Evolutionary conservation across 2,113 vertebrate genomes (phyloP).

Genomic region (Bambusicola thoracicus): DNA sequence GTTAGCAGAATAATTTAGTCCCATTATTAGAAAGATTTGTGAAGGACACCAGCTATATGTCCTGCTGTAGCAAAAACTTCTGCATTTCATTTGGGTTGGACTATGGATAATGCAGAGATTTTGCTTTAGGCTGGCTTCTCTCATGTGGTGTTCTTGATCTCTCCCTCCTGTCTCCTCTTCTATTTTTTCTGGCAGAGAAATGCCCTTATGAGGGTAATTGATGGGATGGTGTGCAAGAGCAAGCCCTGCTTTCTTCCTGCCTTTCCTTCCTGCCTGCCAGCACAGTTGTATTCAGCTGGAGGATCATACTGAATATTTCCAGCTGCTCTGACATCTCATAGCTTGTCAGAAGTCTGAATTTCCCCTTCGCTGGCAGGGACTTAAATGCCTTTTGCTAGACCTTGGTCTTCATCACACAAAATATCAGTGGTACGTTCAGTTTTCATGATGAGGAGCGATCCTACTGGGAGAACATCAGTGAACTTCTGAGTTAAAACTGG

Average conservation of each 20-base stretch:
- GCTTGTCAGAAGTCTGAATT: constrained; percentile 45
- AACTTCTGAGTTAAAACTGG: constrained; percentile 61
- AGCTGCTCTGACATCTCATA: constrained; percentile 38
- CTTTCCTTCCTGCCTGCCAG: constrained; percentile 36
- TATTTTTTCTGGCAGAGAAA: constrained; percentile 38
- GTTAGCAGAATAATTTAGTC: background rate
- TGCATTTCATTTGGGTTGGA: constrained; percentile 27
- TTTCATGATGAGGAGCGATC: constrained; percentile 27
- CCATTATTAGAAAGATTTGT: background rate
- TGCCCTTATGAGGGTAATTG: constrained; percentile 18
- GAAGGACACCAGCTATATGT: background rate
- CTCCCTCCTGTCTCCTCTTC: constrained; percentile 14
- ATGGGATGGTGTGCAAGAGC: constrained; percentile 15
- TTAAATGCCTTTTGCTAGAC: constrained; percentile 45
- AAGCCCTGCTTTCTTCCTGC: constrained; percentile 43
- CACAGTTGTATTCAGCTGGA: constrained; percentile 46
- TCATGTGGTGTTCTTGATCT: constrained; percentile 57
- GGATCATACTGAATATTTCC: constrained; percentile 31
- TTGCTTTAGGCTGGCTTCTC: constrained; percentile 31
- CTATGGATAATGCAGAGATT: background rate
- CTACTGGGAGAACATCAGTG: constrained; percentile 55
- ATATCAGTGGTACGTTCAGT: constrained; percentile 17
- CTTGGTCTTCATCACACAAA: constrained; percentile 44
- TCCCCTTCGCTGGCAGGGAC: constrained; percentile 2
- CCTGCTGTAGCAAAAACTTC: background rate